Percentiles rank a stretch among this genome's conserved stretches.
Conservation (phyloP, 2,113 vertebrate genomes). For the Sinosuthora webbiana region DNA sequence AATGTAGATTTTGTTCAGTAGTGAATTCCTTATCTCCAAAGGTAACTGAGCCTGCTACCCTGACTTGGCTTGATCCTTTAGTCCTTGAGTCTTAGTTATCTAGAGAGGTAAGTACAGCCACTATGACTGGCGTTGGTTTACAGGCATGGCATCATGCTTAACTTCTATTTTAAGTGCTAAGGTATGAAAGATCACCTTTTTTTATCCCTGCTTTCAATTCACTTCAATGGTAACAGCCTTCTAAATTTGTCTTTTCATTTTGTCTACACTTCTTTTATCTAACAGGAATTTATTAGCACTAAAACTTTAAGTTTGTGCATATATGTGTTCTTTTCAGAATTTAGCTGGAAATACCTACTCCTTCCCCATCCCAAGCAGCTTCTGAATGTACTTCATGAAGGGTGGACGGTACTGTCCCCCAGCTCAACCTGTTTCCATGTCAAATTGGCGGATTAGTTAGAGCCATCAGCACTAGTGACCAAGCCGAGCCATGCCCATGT, state of each 20-base stretch:
- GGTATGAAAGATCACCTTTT: neutral
- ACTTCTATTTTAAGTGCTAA: constrained; percentile 30
- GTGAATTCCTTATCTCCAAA: neutral
- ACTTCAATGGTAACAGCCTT: neutral
- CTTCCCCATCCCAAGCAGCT: accelerated
- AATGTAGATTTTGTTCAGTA: neutral
- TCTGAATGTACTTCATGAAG: neutral
- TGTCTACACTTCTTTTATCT: neutral
- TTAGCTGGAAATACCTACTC: neutral
- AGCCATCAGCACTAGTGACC: neutral
- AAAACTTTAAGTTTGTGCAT: neutral
- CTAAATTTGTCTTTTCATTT: neutral
- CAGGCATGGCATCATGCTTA: neutral
- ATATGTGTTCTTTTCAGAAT: neutral
- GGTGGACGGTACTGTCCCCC: neutral
- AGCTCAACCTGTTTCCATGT: neutral
- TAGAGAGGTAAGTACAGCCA: neutral
- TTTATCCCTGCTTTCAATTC: neutral
- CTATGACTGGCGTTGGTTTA: constrained; percentile 1
- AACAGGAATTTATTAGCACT: neutral
- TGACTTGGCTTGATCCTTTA: neutral
- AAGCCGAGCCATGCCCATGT: neutral
- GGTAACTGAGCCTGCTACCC: neutral
- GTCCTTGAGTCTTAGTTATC: constrained; percentile 25
- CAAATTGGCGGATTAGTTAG: neutral